phyloP scores from a whole-genome alignment of 2,113 vertebrate species.

The Eclectus roratus region DNA sequence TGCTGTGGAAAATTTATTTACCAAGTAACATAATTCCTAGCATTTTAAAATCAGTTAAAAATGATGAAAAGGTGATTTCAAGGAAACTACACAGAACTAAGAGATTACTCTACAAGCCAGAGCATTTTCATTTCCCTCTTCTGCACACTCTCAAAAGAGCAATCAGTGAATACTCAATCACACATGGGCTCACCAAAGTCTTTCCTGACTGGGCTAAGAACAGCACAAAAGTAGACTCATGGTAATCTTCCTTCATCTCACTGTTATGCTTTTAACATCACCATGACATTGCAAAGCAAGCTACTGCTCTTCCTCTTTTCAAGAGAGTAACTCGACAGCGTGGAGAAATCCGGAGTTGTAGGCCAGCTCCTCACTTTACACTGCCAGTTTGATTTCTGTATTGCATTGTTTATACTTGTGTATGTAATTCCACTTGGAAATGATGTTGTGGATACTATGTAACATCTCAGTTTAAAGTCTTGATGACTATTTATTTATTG shows the following conservation, averaged over 20 bases:
- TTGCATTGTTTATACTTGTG: neutral
- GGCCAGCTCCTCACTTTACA: neutral
- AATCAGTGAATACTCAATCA: neutral
- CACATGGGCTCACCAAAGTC: neutral
- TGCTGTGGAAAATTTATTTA: neutral
- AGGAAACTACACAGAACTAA: neutral
- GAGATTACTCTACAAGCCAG: neutral
- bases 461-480: neutral
- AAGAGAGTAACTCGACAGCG: neutral
- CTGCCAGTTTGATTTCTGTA: neutral
- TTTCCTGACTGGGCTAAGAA: neutral
- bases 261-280: neutral
- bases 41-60: neutral
- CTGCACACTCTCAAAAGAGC: neutral
- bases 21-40: neutral
- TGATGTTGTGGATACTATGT: neutral
- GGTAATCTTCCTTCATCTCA: neutral
- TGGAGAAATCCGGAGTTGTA: neutral
- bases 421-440: neutral
- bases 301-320: neutral
- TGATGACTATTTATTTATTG: neutral
- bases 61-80: neutral
- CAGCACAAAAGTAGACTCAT: neutral
- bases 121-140: neutral
- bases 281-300: neutral